phyloP scores from a whole-genome alignment of 2,888 invertebrate species.

The Dicranocentrus wangi region DNA sequence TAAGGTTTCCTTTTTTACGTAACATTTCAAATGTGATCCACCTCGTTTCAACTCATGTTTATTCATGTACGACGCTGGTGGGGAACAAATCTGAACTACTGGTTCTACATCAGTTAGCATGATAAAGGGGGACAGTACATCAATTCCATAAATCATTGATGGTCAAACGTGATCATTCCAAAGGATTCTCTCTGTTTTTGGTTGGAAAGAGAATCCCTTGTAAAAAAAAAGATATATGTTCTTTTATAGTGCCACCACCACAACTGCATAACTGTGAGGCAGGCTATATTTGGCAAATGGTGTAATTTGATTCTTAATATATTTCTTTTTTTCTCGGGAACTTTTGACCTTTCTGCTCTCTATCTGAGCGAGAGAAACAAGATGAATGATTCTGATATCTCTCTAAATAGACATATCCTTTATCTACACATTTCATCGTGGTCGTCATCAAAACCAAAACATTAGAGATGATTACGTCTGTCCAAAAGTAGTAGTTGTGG shows the following conservation, averaged over 20 bases:
- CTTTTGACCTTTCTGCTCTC: conserved; percentile 35
- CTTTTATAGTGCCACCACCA: not conserved
- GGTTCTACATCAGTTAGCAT: too few relatives aligned
- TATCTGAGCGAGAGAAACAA: conserved; percentile 7
- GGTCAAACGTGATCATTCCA: conserved; percentile 24
- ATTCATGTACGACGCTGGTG: too few relatives aligned
- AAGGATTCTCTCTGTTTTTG: not conserved
- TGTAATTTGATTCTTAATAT: conserved; percentile 23
- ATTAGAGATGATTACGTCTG: conserved; percentile 36
- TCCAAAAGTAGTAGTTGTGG: conserved; percentile 38
- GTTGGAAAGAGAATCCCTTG: not conserved
- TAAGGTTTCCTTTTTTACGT: too few relatives aligned
- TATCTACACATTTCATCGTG: conserved; percentile 17
- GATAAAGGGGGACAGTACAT: conserved; percentile 5
- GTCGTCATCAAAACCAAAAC: conserved; percentile 16
- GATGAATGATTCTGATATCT: conserved; percentile 41
- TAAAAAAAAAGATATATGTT: too few relatives aligned
- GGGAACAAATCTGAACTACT: too few relatives aligned
- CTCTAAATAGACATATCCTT: conserved; percentile 31
- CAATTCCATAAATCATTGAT: conserved; percentile 33
- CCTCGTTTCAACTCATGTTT: too few relatives aligned
- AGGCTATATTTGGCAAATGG: conserved; percentile 21
- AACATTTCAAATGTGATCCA: too few relatives aligned
- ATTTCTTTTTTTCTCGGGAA: conserved; percentile 32
- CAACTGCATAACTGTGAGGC: conserved; percentile 15